Percentiles rank a stretch among this genome's conserved stretches.
Evolutionary conservation across 2,888 invertebrate species (phyloP).

Genomic region (Drosophila koepferae): DNA sequence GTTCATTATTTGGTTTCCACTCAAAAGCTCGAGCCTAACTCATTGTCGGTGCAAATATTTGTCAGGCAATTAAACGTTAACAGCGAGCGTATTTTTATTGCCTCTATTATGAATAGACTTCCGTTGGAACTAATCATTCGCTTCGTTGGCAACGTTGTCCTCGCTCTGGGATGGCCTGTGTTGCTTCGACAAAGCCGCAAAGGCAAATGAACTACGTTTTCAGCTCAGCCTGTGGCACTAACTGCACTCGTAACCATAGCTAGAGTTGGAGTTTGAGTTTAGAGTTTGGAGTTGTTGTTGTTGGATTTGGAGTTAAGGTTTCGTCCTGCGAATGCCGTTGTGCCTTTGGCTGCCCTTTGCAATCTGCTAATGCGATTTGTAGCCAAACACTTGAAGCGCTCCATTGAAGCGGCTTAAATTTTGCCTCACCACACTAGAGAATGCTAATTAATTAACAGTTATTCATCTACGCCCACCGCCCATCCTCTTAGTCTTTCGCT

Average conservation of each 20-base stretch:
- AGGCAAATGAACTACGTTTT: conserved; percentile 35
- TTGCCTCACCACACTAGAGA: conserved; percentile 37
- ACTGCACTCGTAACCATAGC: conserved; percentile 41
- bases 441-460: conserved; percentile 72
- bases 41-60: conserved; percentile 71
- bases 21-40: conserved; percentile 47
- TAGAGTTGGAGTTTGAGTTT: conserved; percentile 3
- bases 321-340: not conserved
- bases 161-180: conserved; percentile 1
- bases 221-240: conserved; percentile 33
- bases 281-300: conserved; percentile 8
- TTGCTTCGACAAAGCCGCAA: conserved; percentile 32
- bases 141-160: conserved; percentile 42
- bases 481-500: not conserved
- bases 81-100: conserved; percentile 50
- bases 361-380: conserved; percentile 66
- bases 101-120: conserved; percentile 31
- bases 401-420: conserved; percentile 53
- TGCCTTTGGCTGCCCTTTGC: conserved; percentile 25
- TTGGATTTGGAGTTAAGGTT: conserved; percentile 4
- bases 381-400: conserved; percentile 55
- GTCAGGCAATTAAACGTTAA: conserved; percentile 71
- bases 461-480: not conserved
- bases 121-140: conserved; percentile 68
- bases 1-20: conserved; percentile 60